Conservation (phyloP, 2,888 invertebrate genomes). For the Drosophila cognata region DNA sequence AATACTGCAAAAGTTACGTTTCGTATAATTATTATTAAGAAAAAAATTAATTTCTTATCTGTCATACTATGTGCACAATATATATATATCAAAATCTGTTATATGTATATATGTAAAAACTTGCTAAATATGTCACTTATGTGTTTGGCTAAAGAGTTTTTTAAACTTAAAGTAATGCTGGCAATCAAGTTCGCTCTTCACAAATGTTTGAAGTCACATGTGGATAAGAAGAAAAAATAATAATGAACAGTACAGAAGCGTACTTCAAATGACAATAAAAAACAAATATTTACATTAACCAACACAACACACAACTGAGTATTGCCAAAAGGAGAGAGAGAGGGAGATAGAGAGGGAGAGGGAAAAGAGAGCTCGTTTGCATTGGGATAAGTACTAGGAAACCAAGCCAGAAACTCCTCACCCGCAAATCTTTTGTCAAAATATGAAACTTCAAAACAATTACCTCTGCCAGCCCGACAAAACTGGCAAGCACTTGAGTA, state of each 20-base stretch:
- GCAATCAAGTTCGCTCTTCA: constrained; percentile 1
- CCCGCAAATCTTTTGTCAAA: constrained; percentile 73
- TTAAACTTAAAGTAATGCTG: background rate
- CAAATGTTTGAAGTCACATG: constrained; percentile 23
- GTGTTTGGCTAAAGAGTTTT: background rate
- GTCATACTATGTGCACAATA: background rate
- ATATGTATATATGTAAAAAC: too few relatives aligned
- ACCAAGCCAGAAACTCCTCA: constrained; percentile 46
- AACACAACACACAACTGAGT: constrained; percentile 36
- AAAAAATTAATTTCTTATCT: background rate
- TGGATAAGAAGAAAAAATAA: constrained; percentile 39
- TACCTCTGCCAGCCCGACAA: constrained; percentile 45
- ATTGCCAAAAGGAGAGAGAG: background rate
- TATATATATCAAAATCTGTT: background rate
- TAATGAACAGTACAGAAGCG: constrained; percentile 60
- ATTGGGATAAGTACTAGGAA: constrained; percentile 27
- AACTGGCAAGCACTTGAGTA: constrained; percentile 62
- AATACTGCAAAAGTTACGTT: background rate
- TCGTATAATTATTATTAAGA: background rate
- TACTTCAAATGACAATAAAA: constrained; percentile 77
- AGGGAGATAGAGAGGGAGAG: background rate
- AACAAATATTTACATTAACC: constrained; percentile 74
- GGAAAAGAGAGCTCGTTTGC: constrained; percentile 27
- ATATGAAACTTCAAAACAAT: constrained; percentile 68
- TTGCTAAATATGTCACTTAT: too few relatives aligned